Evolutionary conservation across 1,140 invertebrate species (phyloP).

Genomic region (Bombus fervidus): DNA sequence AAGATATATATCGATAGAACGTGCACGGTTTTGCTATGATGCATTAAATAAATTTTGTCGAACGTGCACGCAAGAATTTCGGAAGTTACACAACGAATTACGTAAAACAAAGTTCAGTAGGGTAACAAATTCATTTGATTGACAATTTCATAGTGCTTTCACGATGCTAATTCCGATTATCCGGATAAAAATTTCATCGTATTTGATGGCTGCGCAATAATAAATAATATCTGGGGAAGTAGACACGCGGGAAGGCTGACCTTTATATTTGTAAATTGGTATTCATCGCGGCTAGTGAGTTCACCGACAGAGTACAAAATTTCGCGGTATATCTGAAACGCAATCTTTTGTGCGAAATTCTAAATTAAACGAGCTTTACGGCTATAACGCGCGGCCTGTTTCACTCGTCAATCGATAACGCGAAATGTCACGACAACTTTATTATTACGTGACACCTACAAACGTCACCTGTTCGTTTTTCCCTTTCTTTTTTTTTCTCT

Average conservation of each 20-base stretch:
- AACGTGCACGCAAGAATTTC: not conserved
- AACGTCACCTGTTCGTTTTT: not conserved
- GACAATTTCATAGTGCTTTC: too few species aligned
- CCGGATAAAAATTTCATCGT: not conserved
- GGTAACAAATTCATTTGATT: too few species aligned
- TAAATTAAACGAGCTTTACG: conserved; percentile 23
- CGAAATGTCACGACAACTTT: not conserved
- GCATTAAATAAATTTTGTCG: not conserved
- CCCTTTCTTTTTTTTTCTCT: not conserved
- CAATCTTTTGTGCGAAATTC: conserved; percentile 15
- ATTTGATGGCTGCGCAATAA: not conserved
- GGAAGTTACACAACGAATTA: too few species aligned
- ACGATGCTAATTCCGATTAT: not conserved
- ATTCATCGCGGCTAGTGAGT: not conserved
- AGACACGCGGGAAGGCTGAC: not conserved
- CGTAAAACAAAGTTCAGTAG: not conserved
- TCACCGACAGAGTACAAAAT: not conserved
- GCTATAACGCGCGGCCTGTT: not conserved
- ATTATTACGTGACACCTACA: not conserved
- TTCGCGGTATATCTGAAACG: not conserved
- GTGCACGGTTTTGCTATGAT: not conserved
- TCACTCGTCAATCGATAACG: conserved; percentile 2
- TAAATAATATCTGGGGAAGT: conserved; percentile 19
- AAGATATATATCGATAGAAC: not conserved
- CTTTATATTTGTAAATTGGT: conserved; percentile 37